Evolutionary conservation across 1,140 invertebrate species (phyloP).

Genomic region (Phymastichus coffea): DNA sequence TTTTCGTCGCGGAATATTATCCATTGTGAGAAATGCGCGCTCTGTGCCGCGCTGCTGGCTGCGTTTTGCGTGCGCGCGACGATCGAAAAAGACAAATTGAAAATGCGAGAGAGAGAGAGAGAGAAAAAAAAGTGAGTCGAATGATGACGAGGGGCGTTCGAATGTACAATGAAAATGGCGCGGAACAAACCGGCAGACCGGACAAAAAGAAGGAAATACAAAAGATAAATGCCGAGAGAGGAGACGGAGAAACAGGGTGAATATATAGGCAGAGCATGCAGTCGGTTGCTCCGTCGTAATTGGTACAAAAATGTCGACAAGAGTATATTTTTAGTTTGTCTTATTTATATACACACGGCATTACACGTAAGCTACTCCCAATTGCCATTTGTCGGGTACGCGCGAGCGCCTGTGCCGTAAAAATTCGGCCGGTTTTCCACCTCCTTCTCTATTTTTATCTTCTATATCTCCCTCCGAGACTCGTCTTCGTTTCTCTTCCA

Average conservation of each 20-base stretch:
- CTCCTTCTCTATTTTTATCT: neutral
- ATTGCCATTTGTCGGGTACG: conserved; percentile 19
- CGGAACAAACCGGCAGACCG: too few relatives aligned
- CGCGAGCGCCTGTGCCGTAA: conserved; percentile 42
- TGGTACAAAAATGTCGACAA: conserved; percentile 35
- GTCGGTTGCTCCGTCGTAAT: conserved; percentile 28
- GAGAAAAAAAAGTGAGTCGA: neutral
- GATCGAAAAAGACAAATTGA: too few relatives aligned
- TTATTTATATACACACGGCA: neutral
- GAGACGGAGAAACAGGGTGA: neutral
- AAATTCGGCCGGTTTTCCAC: conserved; percentile 44
- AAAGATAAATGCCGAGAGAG: neutral
- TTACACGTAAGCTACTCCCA: neutral
- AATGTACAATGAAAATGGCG: too few relatives aligned
- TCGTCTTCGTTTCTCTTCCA: conserved; percentile 3
- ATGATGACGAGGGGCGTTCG: too few relatives aligned
- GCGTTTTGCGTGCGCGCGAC: too few relatives aligned
- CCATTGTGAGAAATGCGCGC: too few relatives aligned
- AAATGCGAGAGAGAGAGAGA: too few relatives aligned
- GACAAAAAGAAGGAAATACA: neutral
- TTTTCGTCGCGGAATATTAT: too few relatives aligned
- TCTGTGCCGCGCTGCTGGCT: too few relatives aligned
- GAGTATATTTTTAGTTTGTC: conserved; percentile 33
- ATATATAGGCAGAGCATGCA: neutral
- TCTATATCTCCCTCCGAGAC: neutral